Evolutionary conservation across 1,140 invertebrate species (phyloP), one percentile per base, ranked within the genome.

Genomic region (Thrips palmi): DNA sequence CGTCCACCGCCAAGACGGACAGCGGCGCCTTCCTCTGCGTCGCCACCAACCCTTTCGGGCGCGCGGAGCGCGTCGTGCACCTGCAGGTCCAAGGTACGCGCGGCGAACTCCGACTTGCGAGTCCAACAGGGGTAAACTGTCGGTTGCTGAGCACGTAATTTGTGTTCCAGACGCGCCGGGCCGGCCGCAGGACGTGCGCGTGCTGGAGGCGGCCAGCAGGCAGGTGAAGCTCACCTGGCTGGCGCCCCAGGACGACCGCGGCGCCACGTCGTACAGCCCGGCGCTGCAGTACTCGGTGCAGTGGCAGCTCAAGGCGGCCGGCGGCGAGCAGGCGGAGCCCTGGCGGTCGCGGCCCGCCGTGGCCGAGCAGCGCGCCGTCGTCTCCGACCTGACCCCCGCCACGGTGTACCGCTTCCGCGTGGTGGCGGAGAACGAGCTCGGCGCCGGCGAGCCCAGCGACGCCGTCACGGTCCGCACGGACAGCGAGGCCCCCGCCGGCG

Each of bases 21-120:
- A 66, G 68, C 4, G 74, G 70, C 1, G 67, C 74, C 43, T 81
- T 77, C 52, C 65, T 66, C 2, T 82, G 78, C 52, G 57, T 64
- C 10, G 74, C 74, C 1, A 62, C 59, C 36, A 83, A 82, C 52
- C 59, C 64, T 2, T 71, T 74, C 51, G 78, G 77, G 2, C 64
- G 66, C 22, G 77, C 78, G 49, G 63, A 68, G 38, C 64, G 69
- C 6, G 65, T 62, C 8, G 68, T 77, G 43, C 62, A 70, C 46
- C 54, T 82, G 3, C 64, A 69, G 33, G 74, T 78, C 4, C 72
- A 78, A 61, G 68, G 68, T 70, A 45, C 47, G 32, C 12, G 4
- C 4, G 21, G 7, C n/a, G 18, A 10, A 12, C 4, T 4, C 6
- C 17, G n/a, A 30, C 15, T 4, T 11, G 4, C 17, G 2, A 21